Percentiles rank a stretch among this genome's conserved stretches.
These are phyloP conservation scores for Eulemur rubriventer DNA, from an alignment of 2,797 vertebrate genomes.

Conservation along the genomic window DNA sequence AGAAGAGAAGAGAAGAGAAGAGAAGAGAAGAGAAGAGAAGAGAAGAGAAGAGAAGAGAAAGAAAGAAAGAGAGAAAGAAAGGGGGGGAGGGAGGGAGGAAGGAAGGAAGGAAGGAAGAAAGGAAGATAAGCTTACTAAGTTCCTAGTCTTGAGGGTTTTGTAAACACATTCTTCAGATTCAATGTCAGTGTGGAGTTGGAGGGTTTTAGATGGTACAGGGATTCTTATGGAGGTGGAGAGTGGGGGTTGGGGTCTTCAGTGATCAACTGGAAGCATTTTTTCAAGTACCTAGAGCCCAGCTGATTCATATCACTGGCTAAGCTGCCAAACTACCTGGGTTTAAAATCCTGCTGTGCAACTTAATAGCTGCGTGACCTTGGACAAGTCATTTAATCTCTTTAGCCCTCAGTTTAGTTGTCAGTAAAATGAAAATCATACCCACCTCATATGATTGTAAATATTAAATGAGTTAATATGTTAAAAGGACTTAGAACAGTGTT, in stretches of 20 bases:
- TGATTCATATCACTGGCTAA: neutral
- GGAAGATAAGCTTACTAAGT: neutral
- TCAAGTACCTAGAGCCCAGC: neutral
- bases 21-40: rapidly evolving
- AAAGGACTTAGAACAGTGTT: neutral
- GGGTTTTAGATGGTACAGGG: neutral
- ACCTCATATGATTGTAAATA: neutral
- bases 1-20: too few relatives aligned
- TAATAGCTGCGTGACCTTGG: neutral
- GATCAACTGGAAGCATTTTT: neutral
- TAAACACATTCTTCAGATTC: neutral
- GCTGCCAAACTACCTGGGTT: neutral
- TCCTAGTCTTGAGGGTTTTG: neutral
- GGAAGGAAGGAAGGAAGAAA: too few relatives aligned
- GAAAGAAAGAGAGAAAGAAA: rapidly evolving
- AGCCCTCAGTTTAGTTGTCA: neutral
- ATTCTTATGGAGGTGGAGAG: neutral
- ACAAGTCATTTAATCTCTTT: neutral
- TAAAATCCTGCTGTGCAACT: neutral
- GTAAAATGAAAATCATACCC: neutral
- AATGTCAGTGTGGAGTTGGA: neutral
- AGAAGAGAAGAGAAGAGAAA: rapidly evolving
- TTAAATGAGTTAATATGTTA: neutral
- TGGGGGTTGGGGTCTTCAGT: neutral
- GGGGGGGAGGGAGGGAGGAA: rapidly evolving